A percentile compares a stretch with the other conserved stretches of the same genome.
phyloP scores from a whole-genome alignment of 2,113 vertebrate species.

The Rhegmatorhina hoffmannsi region DNA sequence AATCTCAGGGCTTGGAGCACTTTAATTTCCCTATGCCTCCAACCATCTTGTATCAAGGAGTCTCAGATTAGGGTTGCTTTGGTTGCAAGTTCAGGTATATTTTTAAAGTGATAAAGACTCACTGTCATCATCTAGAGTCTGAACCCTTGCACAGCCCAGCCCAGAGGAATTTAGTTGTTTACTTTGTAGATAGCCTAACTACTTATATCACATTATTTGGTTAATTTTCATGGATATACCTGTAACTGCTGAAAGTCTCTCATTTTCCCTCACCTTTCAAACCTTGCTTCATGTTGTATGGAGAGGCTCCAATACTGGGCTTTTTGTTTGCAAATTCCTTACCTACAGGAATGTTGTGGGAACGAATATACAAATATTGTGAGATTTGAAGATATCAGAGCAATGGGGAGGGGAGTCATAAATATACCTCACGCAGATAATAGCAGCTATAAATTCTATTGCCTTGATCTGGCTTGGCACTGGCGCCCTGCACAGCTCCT shows the following conservation, averaged over 20 bases:
- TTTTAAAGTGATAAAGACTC: slow-evolving; percentile 5
- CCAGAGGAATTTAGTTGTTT: not conserved
- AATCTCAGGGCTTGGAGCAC: not conserved
- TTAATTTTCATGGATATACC: not conserved
- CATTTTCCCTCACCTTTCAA: not conserved
- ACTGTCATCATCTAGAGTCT: not conserved
- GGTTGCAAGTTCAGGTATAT: not conserved
- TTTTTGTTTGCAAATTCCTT: slow-evolving; percentile 18
- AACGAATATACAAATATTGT: slow-evolving; percentile 43
- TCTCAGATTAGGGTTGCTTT: not conserved
- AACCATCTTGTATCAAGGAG: not conserved
- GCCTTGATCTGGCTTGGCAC: slow-evolving; percentile 47
- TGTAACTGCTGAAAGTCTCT: not conserved
- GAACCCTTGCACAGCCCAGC: not conserved
- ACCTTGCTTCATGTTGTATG: not conserved
- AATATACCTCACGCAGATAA: slow-evolving; percentile 46
- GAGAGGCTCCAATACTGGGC: not conserved
- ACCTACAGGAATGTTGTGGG: slow-evolving; percentile 40
- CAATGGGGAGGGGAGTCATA: slow-evolving; percentile 17
- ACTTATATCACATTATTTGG: not conserved
- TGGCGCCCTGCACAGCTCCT: not conserved
- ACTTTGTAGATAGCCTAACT: not conserved
- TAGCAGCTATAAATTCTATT: slow-evolving; percentile 30
- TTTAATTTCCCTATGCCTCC: not conserved
- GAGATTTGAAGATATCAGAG: slow-evolving; percentile 37